These are phyloP conservation scores for Alentia gelatinosa DNA, from an alignment of 2,888 invertebrate genomes.

Conservation along the genomic window DNA sequence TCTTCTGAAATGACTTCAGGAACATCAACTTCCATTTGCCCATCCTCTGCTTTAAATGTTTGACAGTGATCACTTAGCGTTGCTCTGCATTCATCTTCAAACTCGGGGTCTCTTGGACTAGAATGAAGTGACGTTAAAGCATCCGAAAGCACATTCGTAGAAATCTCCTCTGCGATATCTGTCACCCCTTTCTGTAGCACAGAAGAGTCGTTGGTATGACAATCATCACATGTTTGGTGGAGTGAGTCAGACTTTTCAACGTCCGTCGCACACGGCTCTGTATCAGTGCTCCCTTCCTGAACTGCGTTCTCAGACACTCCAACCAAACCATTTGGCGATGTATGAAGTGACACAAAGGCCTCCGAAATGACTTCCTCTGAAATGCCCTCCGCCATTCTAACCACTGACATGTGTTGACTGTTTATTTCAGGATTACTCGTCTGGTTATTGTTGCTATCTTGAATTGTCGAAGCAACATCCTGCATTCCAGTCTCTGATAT, in stretches of 20 bases:
- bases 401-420: neutral
- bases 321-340: too few relatives aligned
- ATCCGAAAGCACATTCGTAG: neutral
- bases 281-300: neutral
- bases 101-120: too few relatives aligned
- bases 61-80: too few relatives aligned
- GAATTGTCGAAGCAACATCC: too few relatives aligned
- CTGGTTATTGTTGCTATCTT: neutral
- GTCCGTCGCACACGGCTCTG: neutral
- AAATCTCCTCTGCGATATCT: neutral
- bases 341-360: neutral
- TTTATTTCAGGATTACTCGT: neutral
- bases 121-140: neutral
- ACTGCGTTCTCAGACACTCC: too few relatives aligned
- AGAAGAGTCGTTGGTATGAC: neutral
- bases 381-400: neutral
- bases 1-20: too few relatives aligned
- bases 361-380: neutral
- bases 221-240: neutral
- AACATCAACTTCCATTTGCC: too few relatives aligned
- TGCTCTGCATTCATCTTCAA: too few relatives aligned
- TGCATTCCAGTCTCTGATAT: too few relatives aligned
- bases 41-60: too few relatives aligned
- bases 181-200: neutral
- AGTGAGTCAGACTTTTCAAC: neutral